Evolutionary conservation across 2,888 invertebrate species (phyloP).

Genomic region (Fissipunctia ypsillon): DNA sequence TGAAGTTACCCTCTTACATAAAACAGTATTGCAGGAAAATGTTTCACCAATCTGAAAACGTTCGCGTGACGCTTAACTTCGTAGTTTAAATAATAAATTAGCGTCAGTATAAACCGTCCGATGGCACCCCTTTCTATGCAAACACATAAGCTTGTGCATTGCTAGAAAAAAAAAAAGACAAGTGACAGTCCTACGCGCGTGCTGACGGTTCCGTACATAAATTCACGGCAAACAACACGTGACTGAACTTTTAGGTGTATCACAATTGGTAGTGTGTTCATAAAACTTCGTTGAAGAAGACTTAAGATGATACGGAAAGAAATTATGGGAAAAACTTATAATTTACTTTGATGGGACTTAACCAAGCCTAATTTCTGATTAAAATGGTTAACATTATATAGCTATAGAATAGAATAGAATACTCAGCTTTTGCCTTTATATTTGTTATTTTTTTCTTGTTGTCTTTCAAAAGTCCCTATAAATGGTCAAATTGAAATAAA

Average conservation of each 20-base stretch:
- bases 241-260: background rate
- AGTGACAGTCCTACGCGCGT: conserved; percentile 1
- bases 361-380: background rate
- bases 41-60: conserved; percentile 31
- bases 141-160: conserved; percentile 74
- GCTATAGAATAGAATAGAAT: too few relatives aligned
- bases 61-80: conserved; percentile 60
- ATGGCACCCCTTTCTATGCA: conserved; percentile 74
- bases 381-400: background rate
- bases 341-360: background rate
- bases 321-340: background rate
- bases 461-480: too few relatives aligned
- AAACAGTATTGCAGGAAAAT: conserved; percentile 35
- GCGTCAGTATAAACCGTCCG: conserved; percentile 70
- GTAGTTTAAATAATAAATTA: conserved; percentile 82
- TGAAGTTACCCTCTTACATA: background rate
- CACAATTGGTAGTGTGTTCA: background rate
- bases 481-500: background rate
- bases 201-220: conserved; percentile 25
- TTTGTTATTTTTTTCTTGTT: background rate
- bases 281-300: background rate
- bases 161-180: conserved; percentile 65
- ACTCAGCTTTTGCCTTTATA: background rate
- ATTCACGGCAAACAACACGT: background rate
- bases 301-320: background rate